phyloP scores from a whole-genome alignment of 2,797 vertebrate genomes.

The Channa striata region DNA sequence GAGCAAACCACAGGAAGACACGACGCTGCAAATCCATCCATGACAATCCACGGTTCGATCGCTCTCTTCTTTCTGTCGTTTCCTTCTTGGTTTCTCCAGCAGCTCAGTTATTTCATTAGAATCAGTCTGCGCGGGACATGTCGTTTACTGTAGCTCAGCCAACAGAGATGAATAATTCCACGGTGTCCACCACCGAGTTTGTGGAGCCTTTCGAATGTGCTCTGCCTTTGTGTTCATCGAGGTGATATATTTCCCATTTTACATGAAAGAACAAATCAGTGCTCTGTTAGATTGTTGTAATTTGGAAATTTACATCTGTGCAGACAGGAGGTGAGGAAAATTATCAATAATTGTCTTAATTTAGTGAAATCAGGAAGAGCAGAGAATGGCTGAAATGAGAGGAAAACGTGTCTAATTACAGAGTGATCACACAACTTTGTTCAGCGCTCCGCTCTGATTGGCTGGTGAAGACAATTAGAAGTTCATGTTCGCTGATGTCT shows the following conservation, averaged over 20 bases:
- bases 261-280: background rate
- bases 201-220: background rate
- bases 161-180: too few species aligned
- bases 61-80: too few species aligned
- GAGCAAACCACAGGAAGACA: too few species aligned
- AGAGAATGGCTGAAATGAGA: background rate
- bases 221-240: background rate
- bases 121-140: too few species aligned
- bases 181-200: background rate
- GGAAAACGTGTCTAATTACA: constrained; percentile 20
- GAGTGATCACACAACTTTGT: background rate
- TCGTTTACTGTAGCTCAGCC: too few species aligned
- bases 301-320: constrained; percentile 4
- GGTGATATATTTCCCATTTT: constrained; percentile 1
- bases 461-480: background rate
- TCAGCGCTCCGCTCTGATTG: constrained; percentile 11
- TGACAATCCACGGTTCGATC: too few species aligned
- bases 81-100: too few species aligned
- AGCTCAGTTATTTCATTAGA: too few species aligned
- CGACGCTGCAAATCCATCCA: too few species aligned
- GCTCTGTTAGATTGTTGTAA: background rate
- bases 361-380: constrained; percentile 12
- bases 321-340: constrained; percentile 8
- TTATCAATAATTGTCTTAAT: constrained; percentile 17
- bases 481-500: background rate